These are phyloP conservation scores for Scomber colias DNA, from an alignment of 2,113 vertebrate species.

Conservation along the genomic window DNA sequence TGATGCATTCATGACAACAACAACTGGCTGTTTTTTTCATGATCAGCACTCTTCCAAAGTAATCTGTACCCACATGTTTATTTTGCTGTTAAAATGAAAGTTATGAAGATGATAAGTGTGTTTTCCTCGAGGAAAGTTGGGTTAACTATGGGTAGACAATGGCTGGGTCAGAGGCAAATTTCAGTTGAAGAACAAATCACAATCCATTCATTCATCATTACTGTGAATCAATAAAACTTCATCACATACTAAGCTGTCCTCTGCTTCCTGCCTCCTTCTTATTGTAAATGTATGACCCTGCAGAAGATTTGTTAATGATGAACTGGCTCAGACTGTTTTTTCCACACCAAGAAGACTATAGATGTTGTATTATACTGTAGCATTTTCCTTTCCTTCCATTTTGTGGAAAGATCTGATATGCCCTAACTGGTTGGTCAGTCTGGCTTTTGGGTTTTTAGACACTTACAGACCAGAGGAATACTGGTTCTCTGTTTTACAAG, in stretches of 20 bases:
- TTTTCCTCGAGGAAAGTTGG: conserved; percentile 38
- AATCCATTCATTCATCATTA: conserved; percentile 80
- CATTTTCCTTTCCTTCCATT: conserved; percentile 23
- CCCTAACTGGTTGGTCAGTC: background rate
- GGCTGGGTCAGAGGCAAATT: conserved; percentile 58
- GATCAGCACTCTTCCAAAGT: conserved; percentile 12
- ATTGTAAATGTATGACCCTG: conserved; percentile 33
- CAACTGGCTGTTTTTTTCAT: conserved; percentile 20
- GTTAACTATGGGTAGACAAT: conserved; percentile 69
- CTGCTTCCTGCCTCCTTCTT: conserved; percentile 58
- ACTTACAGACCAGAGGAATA: background rate
- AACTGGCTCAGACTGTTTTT: conserved; percentile 5
- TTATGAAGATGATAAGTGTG: conserved; percentile 48
- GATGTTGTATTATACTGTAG: background rate
- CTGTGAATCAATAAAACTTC: conserved; percentile 87
- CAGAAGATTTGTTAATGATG: conserved; percentile 37
- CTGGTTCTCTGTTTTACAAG: conserved; percentile 38
- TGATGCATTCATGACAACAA: conserved; percentile 52
- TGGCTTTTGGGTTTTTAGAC: conserved; percentile 4
- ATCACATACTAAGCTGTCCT: conserved; percentile 70
- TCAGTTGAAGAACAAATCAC: conserved; percentile 61
- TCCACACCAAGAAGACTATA: background rate
- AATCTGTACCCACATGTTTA: conserved; percentile 53
- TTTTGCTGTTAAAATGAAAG: conserved; percentile 41
- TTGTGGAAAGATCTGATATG: conserved; percentile 3